Conservation (phyloP, 1,140 invertebrate genomes). For the Acromyrmex charruanus region DNA sequence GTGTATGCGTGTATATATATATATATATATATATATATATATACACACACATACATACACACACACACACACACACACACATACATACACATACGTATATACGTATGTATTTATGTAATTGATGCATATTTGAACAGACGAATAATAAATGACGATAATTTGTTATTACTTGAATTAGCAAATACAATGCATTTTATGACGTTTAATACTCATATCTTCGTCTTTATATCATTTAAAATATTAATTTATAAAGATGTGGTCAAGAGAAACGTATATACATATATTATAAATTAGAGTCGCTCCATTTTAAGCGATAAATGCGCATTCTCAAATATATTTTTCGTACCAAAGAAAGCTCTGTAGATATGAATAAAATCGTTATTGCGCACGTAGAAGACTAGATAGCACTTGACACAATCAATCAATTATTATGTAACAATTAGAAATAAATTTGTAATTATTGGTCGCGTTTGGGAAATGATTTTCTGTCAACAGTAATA, state of each 20-base stretch:
- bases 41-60: too few species aligned
- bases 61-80: too few species aligned
- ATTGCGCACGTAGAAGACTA: slow-evolving; percentile 58
- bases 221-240: slow-evolving; percentile 47
- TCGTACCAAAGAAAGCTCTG: slow-evolving; percentile 50
- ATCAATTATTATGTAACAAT: slow-evolving; percentile 46
- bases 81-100: not conserved
- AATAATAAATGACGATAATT: not conserved
- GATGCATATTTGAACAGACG: not conserved
- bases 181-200: slow-evolving; percentile 69
- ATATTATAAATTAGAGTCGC: slow-evolving; percentile 55
- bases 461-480: slow-evolving; percentile 31
- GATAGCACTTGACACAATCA: slow-evolving; percentile 52
- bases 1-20: too few species aligned
- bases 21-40: too few species aligned
- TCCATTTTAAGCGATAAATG: slow-evolving; percentile 51
- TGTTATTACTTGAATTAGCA: slow-evolving; percentile 40
- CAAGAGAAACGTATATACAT: slow-evolving; percentile 12
- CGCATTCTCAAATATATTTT: slow-evolving; percentile 64
- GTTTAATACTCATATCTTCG: slow-evolving; percentile 69
- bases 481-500: slow-evolving; percentile 28
- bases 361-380: slow-evolving; percentile 57
- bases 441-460: slow-evolving; percentile 52
- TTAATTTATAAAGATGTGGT: slow-evolving; percentile 52
- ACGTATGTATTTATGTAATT: slow-evolving; percentile 15